Evolutionary conservation across 2,797 vertebrate genomes (phyloP), one percentile per base, ranked within the genome.

Genomic region (Chloroceryle amazona): DNA sequence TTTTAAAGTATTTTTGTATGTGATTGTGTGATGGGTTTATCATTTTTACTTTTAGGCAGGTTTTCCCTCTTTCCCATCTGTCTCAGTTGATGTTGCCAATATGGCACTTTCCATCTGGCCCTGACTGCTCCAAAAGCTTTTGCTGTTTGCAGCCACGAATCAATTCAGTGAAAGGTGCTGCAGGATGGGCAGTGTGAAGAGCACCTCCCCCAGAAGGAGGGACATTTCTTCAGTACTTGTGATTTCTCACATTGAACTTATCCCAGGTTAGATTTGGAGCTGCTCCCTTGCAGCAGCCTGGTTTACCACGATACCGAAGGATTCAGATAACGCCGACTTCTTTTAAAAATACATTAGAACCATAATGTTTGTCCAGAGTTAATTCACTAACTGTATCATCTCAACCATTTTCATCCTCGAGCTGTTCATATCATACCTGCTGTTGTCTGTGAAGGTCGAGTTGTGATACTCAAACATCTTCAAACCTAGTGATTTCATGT

Each of bases 41-140:
- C 3, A 54, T 96, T 95, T 96, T 54, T 70, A 39, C 86, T 95
- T 91, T 84, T 66, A 94, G 96, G 74, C 96, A 96, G 91, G 93
- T 97, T 96, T 96, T 97, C 91, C 85, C 60, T 96, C 83, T 96
- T 89, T 58, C 94, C 96, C 95, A 96, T 96, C 95, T 97, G 96
- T 97, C 93, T 97, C 88, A 73, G 80, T 96, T 89, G 93, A 67
- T 89, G 95, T 93, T 97, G 94, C 96, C 96, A 96, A 89, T 96
- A 93, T 97, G 94, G 94, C 95, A 94, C 91, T 95, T 96, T 96
- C 96, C 96, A 96, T 97, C 96, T 97, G 96, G 86, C 95, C 95
- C 86, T 13, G 76, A 76, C 67, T 96, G 96, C 96, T 95, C 57
- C 91, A 89, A 80, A 95, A 96, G 91, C 95, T 96, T 97, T 95